Percentiles rank a stretch among this genome's conserved stretches.
Conservation (phyloP, 1,140 invertebrate species). For the Drosophila baimaii region DNA sequence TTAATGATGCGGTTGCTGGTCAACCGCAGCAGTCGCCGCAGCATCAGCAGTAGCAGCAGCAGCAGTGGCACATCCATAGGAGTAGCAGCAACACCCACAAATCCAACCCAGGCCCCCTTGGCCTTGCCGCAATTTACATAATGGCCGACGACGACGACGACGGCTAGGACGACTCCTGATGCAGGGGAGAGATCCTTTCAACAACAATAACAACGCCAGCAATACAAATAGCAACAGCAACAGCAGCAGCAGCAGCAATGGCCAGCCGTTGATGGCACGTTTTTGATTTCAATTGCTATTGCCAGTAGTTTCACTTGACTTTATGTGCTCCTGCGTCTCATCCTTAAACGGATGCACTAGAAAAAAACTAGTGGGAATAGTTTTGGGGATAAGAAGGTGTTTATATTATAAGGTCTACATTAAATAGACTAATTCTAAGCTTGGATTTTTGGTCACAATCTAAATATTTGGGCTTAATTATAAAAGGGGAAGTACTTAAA, state of each 20-base stretch:
- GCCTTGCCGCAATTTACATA: constrained; percentile 68
- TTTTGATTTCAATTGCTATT: constrained; percentile 75
- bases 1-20: constrained; percentile 76
- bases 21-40: constrained; percentile 50
- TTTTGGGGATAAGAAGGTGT: background rate
- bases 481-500: no score
- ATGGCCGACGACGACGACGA: constrained; percentile 33
- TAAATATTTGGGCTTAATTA: background rate
- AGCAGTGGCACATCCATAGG: constrained; percentile 13
- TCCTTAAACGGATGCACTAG: constrained; percentile 32
- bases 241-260: constrained; percentile 25
- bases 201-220: constrained; percentile 33
- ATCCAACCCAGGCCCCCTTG: constrained; percentile 24
- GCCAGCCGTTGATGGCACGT: constrained; percentile 67
- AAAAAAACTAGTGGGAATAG: background rate
- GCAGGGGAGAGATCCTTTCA: constrained; percentile 48
- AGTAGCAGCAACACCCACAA: background rate
- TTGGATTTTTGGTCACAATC: background rate
- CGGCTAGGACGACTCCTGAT: constrained; percentile 31
- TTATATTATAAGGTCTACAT: background rate
- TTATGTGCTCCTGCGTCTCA: constrained; percentile 49
- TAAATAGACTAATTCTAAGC: no score
- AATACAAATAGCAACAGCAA: constrained; percentile 28
- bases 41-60: constrained; percentile 14
- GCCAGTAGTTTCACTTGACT: constrained; percentile 60